Evolutionary conservation across 2,888 invertebrate species (phyloP), one percentile per base, ranked within the genome.

Genomic region (Eupsilia transversa): DNA sequence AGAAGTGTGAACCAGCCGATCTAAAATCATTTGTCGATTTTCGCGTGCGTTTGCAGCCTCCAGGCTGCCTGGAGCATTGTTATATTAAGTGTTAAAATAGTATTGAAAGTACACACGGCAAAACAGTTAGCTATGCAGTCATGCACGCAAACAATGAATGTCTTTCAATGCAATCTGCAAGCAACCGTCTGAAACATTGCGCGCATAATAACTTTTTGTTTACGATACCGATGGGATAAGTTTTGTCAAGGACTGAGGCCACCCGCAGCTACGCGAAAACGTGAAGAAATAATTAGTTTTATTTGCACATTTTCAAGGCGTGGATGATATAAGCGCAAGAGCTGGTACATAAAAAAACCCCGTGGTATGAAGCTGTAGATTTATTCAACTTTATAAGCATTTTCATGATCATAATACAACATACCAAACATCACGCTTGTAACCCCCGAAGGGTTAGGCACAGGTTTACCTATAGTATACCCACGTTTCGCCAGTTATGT

Each of bases 201-300:
- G 65, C 77, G 59, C 30, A 63, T 69, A 54, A 63, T 64, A 66
- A 38, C 52, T 71, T 79, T 79, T 80, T 61, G 80, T 79, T 72
- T 60, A 61, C 72, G 27, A 54, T 46, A 14, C 46, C 38, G 20
- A 35, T 38, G n/a, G 27, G 43, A 72, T 54, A 76, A 49, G 54
- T 76, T 61, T 72, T 54, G 54, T 27, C 41, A 75, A 66, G 78
- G 78, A 41, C 33, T 77, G 77, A 14, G 35, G 17, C 38, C 14
- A 41, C 27, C 30, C 33, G 35, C 35, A 52, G 30, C 52, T 35
- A 35, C 30, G 60, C 12, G 12, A 38, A 54, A 68, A 43, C 52
- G n/a, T 43, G 7, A 27, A 38, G 5, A 3, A 52, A 60, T 52
- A 46, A 43, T 38, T 43, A 14, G 14, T 17, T 27, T 14, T 30